Percentiles rank a stretch among this genome's conserved stretches.
Evolutionary conservation across 1,140 invertebrate species (phyloP).

Genomic region (Oryzaephilus surinamensis): DNA sequence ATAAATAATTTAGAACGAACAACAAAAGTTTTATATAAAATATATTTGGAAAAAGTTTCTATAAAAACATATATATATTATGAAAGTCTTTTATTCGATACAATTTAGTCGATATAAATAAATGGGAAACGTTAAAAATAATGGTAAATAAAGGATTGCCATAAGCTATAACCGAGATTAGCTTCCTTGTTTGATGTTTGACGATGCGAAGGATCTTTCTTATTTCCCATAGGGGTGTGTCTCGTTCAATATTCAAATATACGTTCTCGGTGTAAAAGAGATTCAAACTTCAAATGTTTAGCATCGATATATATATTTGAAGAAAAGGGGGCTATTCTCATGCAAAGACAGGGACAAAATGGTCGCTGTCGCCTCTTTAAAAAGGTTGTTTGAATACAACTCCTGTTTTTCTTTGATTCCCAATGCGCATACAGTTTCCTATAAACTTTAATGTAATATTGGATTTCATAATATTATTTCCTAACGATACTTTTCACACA

Average conservation of each 20-base stretch:
- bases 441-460: conserved; percentile 23
- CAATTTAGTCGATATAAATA: no score
- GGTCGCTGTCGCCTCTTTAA: conserved; percentile 19
- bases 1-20: no score
- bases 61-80: no score
- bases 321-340: conserved; percentile 27
- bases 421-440: conserved; percentile 13
- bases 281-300: conserved; percentile 25
- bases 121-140: no score
- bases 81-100: no score
- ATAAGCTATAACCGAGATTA: no score
- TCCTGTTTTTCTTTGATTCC: conserved; percentile 22
- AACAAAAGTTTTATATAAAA: no score
- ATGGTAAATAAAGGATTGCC: no score
- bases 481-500: no score
- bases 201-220: conserved; percentile 14
- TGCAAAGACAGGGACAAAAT: conserved; percentile 29
- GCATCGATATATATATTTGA: conserved; percentile 20
- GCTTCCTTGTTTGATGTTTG: conserved; percentile 15
- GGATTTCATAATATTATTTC: conserved; percentile 16
- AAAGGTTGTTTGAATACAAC: conserved; percentile 24
- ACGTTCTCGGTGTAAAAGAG: conserved; percentile 19
- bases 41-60: no score
- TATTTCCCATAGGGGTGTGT: conserved; percentile 20
- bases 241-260: conserved; percentile 22